Conservation (phyloP, 1,140 invertebrate genomes). For the Lordiphosa collinella region DNA sequence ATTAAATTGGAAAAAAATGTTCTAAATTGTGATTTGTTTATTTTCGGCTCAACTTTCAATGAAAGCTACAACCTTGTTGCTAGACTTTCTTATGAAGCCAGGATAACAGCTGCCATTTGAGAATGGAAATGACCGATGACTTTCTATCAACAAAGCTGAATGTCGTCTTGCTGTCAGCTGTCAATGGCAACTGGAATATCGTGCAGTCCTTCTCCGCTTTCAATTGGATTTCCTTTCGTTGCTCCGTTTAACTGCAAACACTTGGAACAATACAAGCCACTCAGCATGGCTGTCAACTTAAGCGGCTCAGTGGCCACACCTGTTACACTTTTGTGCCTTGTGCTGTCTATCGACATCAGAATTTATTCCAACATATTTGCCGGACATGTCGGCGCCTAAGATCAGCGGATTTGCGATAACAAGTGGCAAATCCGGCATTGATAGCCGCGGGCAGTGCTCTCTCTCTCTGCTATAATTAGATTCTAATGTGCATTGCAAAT, state of each 20-base stretch:
- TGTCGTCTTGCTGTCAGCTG: slow-evolving; percentile 14
- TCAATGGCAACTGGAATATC: slow-evolving; percentile 28
- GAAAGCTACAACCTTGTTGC: too few species aligned
- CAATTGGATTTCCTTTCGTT: background rate
- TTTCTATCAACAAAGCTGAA: too few species aligned
- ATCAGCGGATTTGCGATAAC: slow-evolving; percentile 56
- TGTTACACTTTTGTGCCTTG: slow-evolving; percentile 59
- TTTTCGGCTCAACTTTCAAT: too few species aligned
- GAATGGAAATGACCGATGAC: too few species aligned
- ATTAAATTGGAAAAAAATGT: too few species aligned
- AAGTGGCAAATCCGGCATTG: slow-evolving; percentile 66
- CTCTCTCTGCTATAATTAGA: slow-evolving; percentile 59
- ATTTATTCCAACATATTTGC: slow-evolving; percentile 57
- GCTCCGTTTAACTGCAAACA: slow-evolving; percentile 48
- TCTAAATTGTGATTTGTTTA: too few species aligned
- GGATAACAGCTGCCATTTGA: too few species aligned
- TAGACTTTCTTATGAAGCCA: too few species aligned
- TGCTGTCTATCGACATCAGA: slow-evolving; percentile 15
- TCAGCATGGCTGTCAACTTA: slow-evolving; percentile 25
- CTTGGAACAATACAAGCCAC: slow-evolving; percentile 26
- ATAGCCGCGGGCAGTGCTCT: slow-evolving; percentile 38
- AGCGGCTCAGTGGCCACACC: slow-evolving; percentile 52
- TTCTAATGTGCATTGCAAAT: slow-evolving; percentile 62
- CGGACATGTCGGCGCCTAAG: slow-evolving; percentile 51
- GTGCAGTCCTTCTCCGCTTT: slow-evolving; percentile 4